Evolutionary conservation across 2,888 invertebrate species (phyloP), one percentile per base, ranked within the genome.

Genomic region (Hydroisotoma schaefferi): DNA sequence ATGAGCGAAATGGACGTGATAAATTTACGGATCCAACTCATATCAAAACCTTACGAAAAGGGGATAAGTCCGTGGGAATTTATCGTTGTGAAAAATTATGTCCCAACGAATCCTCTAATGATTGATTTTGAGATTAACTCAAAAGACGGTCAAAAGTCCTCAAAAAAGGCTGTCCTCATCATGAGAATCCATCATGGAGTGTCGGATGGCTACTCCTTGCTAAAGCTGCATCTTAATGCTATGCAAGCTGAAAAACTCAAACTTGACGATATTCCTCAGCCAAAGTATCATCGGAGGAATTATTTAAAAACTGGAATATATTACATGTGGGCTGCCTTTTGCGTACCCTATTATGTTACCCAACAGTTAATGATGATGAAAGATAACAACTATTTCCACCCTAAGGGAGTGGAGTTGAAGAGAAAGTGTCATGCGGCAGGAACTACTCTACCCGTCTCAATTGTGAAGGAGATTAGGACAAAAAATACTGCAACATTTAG

Each of bases 181-280:
- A 38, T 67, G 8, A 29, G 62, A 46, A 23, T 64, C 10, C 67
- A 67, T 43, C 67, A 67, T 51, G 59, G 55, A 8, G 49, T 63
- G 20, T 46, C 63, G n/a, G 67, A 67, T 56, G 67, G 67, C 0
- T 67, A 64, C 43, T 60, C 62, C 18, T 56, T 67, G 51, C 55
- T 67, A 1, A 61, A 67, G 44, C 18, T 63, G 8, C 63, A 61
- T 29, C 29, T 67, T 29, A 63, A 63, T 27, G 56, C 63, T 12
- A 67, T 67, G 55, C 55, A 63, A 28, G 55, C 61, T 15, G 59
- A 63, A 26, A 56, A 56, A 18, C 53, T 67, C 33, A 63, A 49
- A 49, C 25, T 60, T 40, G 55, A 55, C 23, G 49, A 63, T 29
- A 49, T 63, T 26, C 61, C 63, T 10, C 59, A 59, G 44, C 61